Base-by-base conservation (phyloP, 2,113 vertebrate genomes). In the Grammomys dolichurus region DNA sequence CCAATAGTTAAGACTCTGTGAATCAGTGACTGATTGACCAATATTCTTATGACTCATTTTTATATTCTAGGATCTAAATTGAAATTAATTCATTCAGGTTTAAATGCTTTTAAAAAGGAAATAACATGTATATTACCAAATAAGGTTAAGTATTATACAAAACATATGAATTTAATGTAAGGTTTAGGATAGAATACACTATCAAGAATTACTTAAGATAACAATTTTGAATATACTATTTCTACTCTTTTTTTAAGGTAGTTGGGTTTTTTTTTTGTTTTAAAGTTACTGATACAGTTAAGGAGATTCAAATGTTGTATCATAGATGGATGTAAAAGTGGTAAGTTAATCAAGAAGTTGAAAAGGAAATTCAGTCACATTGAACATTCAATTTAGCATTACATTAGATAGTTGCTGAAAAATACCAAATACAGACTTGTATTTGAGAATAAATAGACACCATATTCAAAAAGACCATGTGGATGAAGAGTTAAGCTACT, bases 271-370 rank as follows among this genome's bases (percentile, higher is more conserved):
- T 60, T 46, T 77, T 58, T 69, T 33, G 28, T 31, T 85, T 92
- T 40, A 76, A 51, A 89, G 60, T 78, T 51, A 78, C 0, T 40
- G 3, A 6, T 46, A 4, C 0, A 93, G 51, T 65, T 84, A 31
- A 86, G 46, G 40, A 60, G 67, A 14, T n/a, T 58, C 1, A 77
- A 65, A 89, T 60, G 10, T 56, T n/a, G 43, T 43, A 58, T 84
- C 31, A 22, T 93, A 77, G 46, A 70, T 81, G 26, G n/a, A n/a
- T 33, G 77, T 92, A 43, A 92, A 92, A 65, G 56, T 78, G 51
- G 28, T 70, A 60, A 77, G 14, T 91, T 82, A 94, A 80, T 76
- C 4, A 46, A 93, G n/a, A 58, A 6, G 86, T 86, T 86, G 20
- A 86, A 86, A 90, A 69, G 31, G 75, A 78, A 33, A 9, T 28